Percentiles rank a stretch among this genome's conserved stretches.
These are phyloP conservation scores for Pseudomyrmex gracilis DNA, from an alignment of 1,140 invertebrate genomes.

Conservation along the genomic window DNA sequence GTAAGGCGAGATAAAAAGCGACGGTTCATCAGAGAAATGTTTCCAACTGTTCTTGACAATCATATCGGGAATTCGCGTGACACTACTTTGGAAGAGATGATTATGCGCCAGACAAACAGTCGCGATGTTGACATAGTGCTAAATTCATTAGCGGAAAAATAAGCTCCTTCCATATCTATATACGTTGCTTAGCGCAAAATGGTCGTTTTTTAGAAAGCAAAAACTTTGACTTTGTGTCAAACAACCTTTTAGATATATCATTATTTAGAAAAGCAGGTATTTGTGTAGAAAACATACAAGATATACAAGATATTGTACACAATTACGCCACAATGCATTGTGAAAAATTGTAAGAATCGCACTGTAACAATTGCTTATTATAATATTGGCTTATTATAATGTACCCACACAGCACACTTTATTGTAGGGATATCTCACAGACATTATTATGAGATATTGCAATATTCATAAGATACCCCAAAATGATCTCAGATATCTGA, in stretches of 20 bases:
- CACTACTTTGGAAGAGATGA: constrained; percentile 89
- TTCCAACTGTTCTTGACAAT: constrained; percentile 88
- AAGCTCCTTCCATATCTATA: constrained; percentile 90
- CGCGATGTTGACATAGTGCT: constrained; percentile 91
- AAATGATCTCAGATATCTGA: too few species aligned
- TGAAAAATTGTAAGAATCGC: too few species aligned
- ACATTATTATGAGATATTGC: too few species aligned
- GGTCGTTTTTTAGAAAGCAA: constrained; percentile 92
- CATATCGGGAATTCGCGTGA: constrained; percentile 91
- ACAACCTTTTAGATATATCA: constrained; percentile 89
- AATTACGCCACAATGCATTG: too few species aligned
- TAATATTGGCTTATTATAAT: too few species aligned
- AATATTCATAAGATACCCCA: too few species aligned
- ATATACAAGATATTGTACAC: too few species aligned
- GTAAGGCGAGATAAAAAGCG: constrained; percentile 90
- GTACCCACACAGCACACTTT: too few species aligned
- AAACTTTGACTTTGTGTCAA: constrained; percentile 90
- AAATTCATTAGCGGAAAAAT: constrained; percentile 92
- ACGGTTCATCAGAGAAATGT: constrained; percentile 88
- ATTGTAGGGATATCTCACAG: too few species aligned
- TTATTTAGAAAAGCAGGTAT: constrained; percentile 93
- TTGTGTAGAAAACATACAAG: too few species aligned
- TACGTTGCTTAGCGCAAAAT: constrained; percentile 90
- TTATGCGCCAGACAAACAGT: constrained; percentile 87
- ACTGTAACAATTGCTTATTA: too few species aligned